Conservation (phyloP, 2,888 invertebrate species). For the Polyploca ridens region DNA sequence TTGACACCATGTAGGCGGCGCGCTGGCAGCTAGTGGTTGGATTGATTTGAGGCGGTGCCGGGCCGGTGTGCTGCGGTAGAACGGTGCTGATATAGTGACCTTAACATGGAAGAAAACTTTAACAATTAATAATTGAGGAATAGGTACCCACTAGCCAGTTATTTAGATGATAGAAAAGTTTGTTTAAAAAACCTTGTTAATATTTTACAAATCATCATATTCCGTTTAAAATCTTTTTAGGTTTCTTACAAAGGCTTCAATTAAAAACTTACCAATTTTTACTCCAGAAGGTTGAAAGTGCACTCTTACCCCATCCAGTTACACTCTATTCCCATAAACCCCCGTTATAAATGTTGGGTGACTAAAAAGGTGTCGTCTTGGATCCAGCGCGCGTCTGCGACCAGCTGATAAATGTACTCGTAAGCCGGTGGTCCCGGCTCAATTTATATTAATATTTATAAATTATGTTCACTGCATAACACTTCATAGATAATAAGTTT, state of each 20-base stretch:
- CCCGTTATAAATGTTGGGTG: constrained; percentile 73
- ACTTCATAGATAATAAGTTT: constrained; percentile 13
- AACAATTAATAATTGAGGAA: no score
- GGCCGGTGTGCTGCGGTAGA: no score
- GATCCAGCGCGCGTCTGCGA: constrained; percentile 65
- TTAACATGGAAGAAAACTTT: no score
- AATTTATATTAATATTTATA: constrained; percentile 69
- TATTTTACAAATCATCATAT: no score
- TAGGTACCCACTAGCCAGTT: no score
- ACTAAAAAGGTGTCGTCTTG: constrained; percentile 76
- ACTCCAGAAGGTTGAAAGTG: background rate
- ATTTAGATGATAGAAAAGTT: no score
- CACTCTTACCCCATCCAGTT: constrained; percentile 37
- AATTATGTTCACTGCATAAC: constrained; percentile 22
- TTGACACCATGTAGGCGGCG: no score
- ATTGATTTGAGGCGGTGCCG: no score
- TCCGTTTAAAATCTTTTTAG: no score
- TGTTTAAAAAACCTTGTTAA: no score
- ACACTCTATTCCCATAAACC: constrained; percentile 29
- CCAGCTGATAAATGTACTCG: constrained; percentile 73
- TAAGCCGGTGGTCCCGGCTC: constrained; percentile 53
- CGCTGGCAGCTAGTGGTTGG: no score
- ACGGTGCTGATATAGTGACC: no score
- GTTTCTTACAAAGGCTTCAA: background rate
- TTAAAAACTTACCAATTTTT: background rate